These are phyloP conservation scores for Elephas maximus DNA, from an alignment of 2,113 vertebrate genomes.

Conservation along the genomic window DNA sequence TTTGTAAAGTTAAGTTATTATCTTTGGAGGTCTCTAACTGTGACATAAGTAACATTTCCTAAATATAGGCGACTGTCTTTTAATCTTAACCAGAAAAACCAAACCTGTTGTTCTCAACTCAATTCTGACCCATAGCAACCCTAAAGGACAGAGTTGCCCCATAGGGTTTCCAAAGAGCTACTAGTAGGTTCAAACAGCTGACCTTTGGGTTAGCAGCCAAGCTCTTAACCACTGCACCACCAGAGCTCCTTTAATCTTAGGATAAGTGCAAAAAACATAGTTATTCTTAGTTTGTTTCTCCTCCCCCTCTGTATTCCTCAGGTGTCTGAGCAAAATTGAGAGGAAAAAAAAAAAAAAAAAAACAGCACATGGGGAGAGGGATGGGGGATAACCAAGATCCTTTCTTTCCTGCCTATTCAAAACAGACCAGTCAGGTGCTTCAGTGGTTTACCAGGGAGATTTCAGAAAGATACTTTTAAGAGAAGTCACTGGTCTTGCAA, in stretches of 20 bases:
- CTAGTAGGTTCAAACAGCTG: no score
- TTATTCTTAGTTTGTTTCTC: background rate
- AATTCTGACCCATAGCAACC: no score
- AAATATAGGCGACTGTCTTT: no score
- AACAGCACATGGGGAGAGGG: accelerated
- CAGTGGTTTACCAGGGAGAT: background rate
- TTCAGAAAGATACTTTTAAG: background rate
- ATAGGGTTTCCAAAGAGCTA: no score
- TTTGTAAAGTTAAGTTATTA: background rate
- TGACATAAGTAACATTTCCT: background rate
- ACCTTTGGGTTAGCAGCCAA: no score
- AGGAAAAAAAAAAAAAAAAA: background rate
- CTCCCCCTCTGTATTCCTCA: background rate
- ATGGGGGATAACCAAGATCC: accelerated
- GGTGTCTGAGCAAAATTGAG: background rate
- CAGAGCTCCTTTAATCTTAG: no score
- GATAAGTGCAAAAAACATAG: background rate
- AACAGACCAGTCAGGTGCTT: no score
- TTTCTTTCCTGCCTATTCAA: background rate
- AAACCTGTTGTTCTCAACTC: no score
- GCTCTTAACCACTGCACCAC: no score
- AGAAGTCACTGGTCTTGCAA: no score
- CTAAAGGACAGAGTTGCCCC: no score
- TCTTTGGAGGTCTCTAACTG: background rate
- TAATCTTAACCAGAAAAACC: no score